These are phyloP conservation scores for Plectropomus leopardus DNA, from an alignment of 2,113 vertebrate species.

Conservation along the genomic window DNA sequence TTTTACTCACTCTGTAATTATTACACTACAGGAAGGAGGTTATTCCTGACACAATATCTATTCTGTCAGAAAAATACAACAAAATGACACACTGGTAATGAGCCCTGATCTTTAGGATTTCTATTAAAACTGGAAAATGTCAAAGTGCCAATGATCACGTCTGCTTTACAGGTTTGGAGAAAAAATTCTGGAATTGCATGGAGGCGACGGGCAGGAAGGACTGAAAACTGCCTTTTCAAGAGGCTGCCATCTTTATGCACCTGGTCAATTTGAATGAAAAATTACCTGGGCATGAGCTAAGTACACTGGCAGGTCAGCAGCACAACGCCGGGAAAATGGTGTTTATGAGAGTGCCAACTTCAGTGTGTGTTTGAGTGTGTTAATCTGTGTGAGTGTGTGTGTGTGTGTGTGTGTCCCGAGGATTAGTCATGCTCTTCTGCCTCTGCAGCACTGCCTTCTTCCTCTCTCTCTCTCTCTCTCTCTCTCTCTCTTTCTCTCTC, in stretches of 20 bases:
- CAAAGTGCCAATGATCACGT: conserved; percentile 44
- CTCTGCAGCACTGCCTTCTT: conserved; percentile 72
- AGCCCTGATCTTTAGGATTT: conserved; percentile 21
- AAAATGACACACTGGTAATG: neutral
- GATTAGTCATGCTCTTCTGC: conserved; percentile 80
- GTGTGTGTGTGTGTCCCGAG: conserved; percentile 50
- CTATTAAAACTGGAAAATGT: neutral
- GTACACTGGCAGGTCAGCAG: conserved; percentile 79
- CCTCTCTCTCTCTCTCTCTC: conserved; percentile 39
- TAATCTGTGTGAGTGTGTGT: neutral
- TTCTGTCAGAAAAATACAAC: conserved; percentile 18
- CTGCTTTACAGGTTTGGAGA: conserved; percentile 45
- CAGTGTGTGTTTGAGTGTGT: conserved; percentile 36
- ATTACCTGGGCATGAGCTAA: conserved; percentile 77
- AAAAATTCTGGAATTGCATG: conserved; percentile 62
- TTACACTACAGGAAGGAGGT: neutral
- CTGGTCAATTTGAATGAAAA: conserved; percentile 83
- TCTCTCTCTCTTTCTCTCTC: neutral
- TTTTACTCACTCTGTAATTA: neutral
- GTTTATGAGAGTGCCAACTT: conserved; percentile 71
- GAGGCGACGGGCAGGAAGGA: conserved; percentile 38
- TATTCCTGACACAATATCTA: conserved; percentile 1
- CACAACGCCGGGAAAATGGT: conserved; percentile 68
- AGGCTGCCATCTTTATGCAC: conserved; percentile 78
- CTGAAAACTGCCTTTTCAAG: conserved; percentile 69